Base-by-base conservation (phyloP, 2,797 vertebrate genomes). In the Gymnocypris eckloni region DNA sequence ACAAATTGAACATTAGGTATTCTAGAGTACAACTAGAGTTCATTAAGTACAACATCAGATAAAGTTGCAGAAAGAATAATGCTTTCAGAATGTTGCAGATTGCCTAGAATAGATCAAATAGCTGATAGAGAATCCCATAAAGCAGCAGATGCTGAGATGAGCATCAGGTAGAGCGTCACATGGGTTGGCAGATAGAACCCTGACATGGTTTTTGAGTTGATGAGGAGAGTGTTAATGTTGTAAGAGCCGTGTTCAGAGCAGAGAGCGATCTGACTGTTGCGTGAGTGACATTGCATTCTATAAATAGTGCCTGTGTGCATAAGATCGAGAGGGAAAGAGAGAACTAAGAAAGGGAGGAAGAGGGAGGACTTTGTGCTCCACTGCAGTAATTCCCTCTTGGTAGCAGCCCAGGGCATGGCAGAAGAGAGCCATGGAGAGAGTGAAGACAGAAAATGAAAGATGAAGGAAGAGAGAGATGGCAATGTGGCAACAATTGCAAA, bases 251-350 rank as follows among this genome's bases (percentile, higher is more conserved):
- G 91, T 92, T 92, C 93, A 93, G 92, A 91, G 90, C 90, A 93
- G 92, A 92, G 92, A 93, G 91, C 90, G 92, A 93, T 94, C 92
- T 93, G 92, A 92, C 93, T 93, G 92, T 92, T 94, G 94, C 91
- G 88, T 95, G 94, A 94, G 93, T 94, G 94, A 95, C 94, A 95
- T 94, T 92, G 92, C 92, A 91, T 93, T 93, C 94, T 93, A 95
- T 93, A 95, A 95, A 95, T 95, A 95, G 93, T 92, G 83, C 76
- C 85, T 84, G 89, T 88, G 92, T 89, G 92, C 92, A 87, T 88
- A 88, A 69, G 90, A 85, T 87, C 56, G 78, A 64, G 56, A 77
- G 61, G 71, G 83, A 80, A 83, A 71, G 64, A 87, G 81, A 72
- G 85, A 83, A 50, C 39, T 77, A 81, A 81, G 73, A 73, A 91